Conservation (phyloP, 2,113 vertebrate species). For the Microcebus murinus region DNA sequence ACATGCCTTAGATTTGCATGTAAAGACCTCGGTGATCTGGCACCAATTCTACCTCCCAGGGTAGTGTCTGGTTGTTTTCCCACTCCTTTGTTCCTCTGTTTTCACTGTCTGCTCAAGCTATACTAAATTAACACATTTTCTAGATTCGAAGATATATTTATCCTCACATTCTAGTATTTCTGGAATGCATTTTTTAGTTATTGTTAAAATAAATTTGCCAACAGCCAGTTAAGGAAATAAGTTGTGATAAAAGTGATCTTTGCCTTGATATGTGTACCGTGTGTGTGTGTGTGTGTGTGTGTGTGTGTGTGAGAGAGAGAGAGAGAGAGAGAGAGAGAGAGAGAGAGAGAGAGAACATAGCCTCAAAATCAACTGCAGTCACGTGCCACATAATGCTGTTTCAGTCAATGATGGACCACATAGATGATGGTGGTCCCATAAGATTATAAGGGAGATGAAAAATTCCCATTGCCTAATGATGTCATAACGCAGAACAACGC, state of each 20-base stretch:
- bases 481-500: neutral
- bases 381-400: neutral
- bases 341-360: neutral
- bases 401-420: neutral
- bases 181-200: neutral
- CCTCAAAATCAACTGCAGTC: neutral
- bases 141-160: neutral
- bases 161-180: constrained; percentile 8
- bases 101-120: neutral
- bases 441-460: neutral
- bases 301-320: neutral
- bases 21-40: neutral
- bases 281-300: neutral
- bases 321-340: neutral
- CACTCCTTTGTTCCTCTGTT: neutral
- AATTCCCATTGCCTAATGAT: neutral
- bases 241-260: neutral
- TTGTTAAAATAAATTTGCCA: neutral
- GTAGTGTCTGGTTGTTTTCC: neutral
- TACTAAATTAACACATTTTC: neutral
- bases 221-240: neutral
- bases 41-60: neutral
- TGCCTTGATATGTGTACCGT: neutral
- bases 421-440: neutral
- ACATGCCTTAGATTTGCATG: neutral